phyloP scores from a whole-genome alignment of 2,113 vertebrate species.

The Pluvialis apricaria region DNA sequence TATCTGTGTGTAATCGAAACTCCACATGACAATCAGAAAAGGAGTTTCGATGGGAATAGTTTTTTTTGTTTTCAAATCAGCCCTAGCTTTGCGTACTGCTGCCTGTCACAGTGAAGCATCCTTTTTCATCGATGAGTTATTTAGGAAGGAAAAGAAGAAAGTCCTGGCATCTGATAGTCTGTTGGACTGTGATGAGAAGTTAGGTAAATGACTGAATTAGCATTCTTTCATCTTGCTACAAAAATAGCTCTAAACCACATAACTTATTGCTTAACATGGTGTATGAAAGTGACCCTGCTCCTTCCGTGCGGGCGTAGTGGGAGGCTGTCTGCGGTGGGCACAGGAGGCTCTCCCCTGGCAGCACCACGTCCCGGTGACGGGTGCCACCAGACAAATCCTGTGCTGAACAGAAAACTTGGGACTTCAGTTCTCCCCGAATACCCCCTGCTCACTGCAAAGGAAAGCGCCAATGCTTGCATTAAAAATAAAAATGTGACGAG shows the following conservation, averaged over 20 bases:
- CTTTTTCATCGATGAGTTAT: background rate
- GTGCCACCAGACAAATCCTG: background rate
- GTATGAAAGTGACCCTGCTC: background rate
- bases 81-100: background rate
- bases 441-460: background rate
- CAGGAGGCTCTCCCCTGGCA: background rate
- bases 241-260: background rate
- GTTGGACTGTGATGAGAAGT: background rate
- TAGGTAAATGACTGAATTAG: background rate
- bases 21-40: background rate
- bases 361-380: rapidly evolving
- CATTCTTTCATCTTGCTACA: background rate
- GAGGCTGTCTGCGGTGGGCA: background rate
- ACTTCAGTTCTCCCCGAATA: background rate
- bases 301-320: rapidly evolving
- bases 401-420: background rate
- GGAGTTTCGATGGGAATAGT: background rate
- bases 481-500: background rate
- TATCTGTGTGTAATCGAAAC: background rate
- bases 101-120: background rate
- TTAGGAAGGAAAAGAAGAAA: background rate
- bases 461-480: background rate
- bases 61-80: background rate
- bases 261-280: background rate
- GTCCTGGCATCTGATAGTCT: background rate